Conservation (phyloP, 2,113 vertebrate genomes). For the Entomyzon cyanotis region DNA sequence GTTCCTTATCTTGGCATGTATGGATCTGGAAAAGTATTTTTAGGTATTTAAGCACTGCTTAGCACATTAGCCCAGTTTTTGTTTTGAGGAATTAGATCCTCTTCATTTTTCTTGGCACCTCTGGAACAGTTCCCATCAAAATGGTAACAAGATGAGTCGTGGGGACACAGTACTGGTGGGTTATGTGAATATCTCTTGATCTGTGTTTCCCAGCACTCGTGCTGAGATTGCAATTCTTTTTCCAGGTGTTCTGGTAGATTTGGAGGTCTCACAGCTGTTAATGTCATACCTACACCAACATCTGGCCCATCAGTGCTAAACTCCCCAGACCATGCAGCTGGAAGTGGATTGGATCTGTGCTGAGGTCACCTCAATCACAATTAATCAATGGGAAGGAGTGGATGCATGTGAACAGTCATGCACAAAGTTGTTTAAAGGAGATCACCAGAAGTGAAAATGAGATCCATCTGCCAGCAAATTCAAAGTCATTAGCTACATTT, state of each 20-base stretch:
- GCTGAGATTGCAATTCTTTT: neutral
- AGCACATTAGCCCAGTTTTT: neutral
- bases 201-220: neutral
- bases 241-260: neutral
- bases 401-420: accelerated
- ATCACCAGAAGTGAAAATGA: neutral
- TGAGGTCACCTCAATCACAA: neutral
- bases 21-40: neutral
- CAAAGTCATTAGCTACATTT: neutral
- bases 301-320: neutral
- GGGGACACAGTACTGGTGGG: neutral
- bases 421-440: neutral
- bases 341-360: neutral
- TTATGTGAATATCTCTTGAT: neutral
- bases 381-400: neutral
- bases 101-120: neutral
- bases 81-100: neutral
- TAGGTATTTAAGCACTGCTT: neutral
- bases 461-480: neutral
- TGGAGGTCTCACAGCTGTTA: neutral
- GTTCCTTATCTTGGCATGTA: neutral
- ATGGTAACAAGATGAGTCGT: neutral
- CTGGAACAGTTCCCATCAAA: neutral
- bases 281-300: neutral
- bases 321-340: neutral